Conservation (phyloP, 2,797 vertebrate genomes). For the Sebastiscus albofasciatus region DNA sequence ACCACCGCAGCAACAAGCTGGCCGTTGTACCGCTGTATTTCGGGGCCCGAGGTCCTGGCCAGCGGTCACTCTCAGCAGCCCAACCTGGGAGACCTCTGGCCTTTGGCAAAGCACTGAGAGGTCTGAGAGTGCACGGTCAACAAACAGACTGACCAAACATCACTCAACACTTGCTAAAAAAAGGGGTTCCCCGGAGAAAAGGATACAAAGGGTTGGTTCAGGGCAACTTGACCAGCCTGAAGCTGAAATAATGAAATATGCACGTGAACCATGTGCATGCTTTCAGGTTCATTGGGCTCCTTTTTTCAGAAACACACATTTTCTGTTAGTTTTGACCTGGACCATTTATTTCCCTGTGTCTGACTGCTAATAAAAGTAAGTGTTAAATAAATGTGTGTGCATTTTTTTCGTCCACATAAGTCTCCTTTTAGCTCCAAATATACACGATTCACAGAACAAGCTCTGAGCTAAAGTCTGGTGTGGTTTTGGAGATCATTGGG, state of each 20-base stretch:
- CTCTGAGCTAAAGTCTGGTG: constrained; percentile 29
- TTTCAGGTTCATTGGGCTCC: constrained; percentile 46
- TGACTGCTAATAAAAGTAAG: constrained; percentile 57
- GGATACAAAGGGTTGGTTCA: constrained; percentile 63
- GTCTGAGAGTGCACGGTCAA: constrained; percentile 51
- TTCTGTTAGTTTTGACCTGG: constrained; percentile 38
- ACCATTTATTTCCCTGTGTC: constrained; percentile 54
- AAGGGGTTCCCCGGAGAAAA: constrained; percentile 53
- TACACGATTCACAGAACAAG: constrained; percentile 18
- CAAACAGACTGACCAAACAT: constrained; percentile 73
- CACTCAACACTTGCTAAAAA: constrained; percentile 68
- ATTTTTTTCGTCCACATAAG: constrained; percentile 13
- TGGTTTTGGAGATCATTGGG: constrained; percentile 35
- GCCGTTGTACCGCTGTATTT: constrained; percentile 73
- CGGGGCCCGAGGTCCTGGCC: constrained; percentile 47
- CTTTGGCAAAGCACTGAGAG: constrained; percentile 59
- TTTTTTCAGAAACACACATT: constrained; percentile 54
- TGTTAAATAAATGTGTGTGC: constrained; percentile 34
- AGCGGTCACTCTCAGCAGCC: constrained; percentile 68
- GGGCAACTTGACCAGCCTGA: constrained; percentile 48
- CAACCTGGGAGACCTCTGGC: constrained; percentile 65
- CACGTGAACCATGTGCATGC: constrained; percentile 42
- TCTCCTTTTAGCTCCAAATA: constrained; percentile 13
- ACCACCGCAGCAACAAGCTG: constrained; percentile 61
- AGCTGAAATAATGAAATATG: constrained; percentile 58